A percentile compares a stretch with the other conserved stretches of the same genome.
phyloP scores from a whole-genome alignment of 2,113 vertebrate genomes.

The Hemiscyllium ocellatum region DNA sequence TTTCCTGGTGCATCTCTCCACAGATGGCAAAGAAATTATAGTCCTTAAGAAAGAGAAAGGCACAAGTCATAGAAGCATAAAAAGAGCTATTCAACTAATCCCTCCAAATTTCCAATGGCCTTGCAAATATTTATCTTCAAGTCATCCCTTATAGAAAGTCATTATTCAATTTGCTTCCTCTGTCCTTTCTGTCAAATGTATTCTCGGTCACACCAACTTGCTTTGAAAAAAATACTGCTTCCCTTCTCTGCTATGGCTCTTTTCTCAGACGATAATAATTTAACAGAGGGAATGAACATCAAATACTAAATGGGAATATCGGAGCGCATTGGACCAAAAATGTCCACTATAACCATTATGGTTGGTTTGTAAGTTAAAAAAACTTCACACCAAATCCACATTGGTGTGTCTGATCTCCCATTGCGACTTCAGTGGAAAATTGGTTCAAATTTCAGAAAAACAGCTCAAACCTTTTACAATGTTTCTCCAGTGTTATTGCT shows the following conservation, averaged over 20 bases:
- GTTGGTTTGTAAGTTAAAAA: background rate
- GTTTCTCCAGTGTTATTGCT: background rate
- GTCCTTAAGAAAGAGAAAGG: background rate
- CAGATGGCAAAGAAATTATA: background rate
- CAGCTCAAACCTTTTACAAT: background rate
- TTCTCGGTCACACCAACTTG: background rate
- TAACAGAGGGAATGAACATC: background rate
- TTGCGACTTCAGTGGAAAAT: background rate
- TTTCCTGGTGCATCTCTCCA: background rate
- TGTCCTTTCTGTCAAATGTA: background rate
- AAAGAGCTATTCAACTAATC: background rate
- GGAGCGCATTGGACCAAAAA: background rate
- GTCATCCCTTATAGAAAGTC: background rate
- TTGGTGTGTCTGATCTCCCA: background rate
- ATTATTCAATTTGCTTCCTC: background rate
- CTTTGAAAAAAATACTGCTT: background rate
- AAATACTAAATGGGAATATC: background rate
- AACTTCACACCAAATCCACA: background rate
- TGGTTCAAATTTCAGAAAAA: background rate
- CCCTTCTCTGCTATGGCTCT: background rate
- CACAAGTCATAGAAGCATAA: background rate
- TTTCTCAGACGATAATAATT: background rate
- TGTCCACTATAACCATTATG: background rate
- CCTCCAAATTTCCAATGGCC: background rate
- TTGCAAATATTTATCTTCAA: background rate